Conservation (phyloP, 2,797 vertebrate species). For the Gouania willdenowi region DNA sequence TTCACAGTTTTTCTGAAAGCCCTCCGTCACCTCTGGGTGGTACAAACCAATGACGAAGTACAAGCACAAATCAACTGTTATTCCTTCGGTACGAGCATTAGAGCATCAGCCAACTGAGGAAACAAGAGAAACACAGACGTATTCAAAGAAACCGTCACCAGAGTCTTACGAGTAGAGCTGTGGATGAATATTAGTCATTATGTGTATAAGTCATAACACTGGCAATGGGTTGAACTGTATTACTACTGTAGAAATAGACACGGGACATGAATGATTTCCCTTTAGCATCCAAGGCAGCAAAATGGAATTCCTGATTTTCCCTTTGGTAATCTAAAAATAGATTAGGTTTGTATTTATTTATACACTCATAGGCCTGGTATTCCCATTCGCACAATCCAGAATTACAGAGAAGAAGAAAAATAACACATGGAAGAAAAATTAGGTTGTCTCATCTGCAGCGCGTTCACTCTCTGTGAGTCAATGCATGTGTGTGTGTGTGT, state of each 20-base stretch:
- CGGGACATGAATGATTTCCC: slow-evolving; percentile 55
- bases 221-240: slow-evolving; percentile 29
- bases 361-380: slow-evolving; percentile 44
- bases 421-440: slow-evolving; percentile 52
- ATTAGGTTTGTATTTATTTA: slow-evolving; percentile 61
- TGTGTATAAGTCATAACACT: slow-evolving; percentile 52
- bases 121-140: slow-evolving; percentile 30
- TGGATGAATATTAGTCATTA: slow-evolving; percentile 60
- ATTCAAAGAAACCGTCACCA: slow-evolving; percentile 40
- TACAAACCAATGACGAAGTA: slow-evolving; percentile 24
- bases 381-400: slow-evolving; percentile 14
- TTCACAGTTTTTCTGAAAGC: slow-evolving; percentile 36
- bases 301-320: slow-evolving; percentile 55
- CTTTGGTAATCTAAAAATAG: slow-evolving; percentile 63
- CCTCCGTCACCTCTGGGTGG: slow-evolving; percentile 24
- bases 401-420: slow-evolving; percentile 33
- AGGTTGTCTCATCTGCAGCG: slow-evolving; percentile 49
- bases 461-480: too few relatives aligned
- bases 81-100: slow-evolving; percentile 46
- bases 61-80: slow-evolving; percentile 41
- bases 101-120: slow-evolving; percentile 29
- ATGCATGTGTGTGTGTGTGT: slow-evolving; percentile 6
- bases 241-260: slow-evolving; percentile 35
- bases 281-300: slow-evolving; percentile 45
- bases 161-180: slow-evolving; percentile 44